Percentiles rank a stretch among this genome's conserved stretches.
Evolutionary conservation across 2,888 invertebrate genomes (phyloP).

Genomic region (Phrixothrix hirtus): DNA sequence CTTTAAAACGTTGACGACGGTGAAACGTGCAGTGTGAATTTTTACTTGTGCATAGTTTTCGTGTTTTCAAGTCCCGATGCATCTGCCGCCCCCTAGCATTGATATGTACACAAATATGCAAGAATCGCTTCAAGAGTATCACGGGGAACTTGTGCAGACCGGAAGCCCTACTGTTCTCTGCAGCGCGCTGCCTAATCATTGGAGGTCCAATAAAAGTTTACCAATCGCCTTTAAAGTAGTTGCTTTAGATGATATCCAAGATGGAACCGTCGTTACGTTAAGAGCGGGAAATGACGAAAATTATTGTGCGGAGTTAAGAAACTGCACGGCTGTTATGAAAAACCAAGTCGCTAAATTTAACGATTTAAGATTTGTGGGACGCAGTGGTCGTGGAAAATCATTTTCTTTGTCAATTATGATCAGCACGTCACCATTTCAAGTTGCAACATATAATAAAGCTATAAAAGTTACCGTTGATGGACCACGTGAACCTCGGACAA

Average conservation of each 20-base stretch:
- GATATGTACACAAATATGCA: conserved; percentile 76
- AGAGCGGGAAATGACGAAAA: conserved; percentile 98
- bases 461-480: conserved; percentile 99
- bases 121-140: conserved; percentile 82
- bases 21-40: conserved; percentile 35
- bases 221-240: conserved; percentile 97
- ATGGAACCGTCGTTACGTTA: conserved; percentile 92
- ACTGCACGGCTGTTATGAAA: conserved; percentile 93
- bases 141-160: conserved; percentile 91
- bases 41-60: conserved; percentile 27
- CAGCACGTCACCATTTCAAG: conserved; percentile 75
- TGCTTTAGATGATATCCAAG: conserved; percentile 88
- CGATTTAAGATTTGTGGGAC: conserved; percentile 95
- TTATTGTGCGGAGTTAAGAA: conserved; percentile 91
- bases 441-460: conserved; percentile 92
- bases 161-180: conserved; percentile 95
- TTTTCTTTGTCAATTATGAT: conserved; percentile 95
- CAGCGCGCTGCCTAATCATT: conserved; percentile 91
- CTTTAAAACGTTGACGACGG: conserved; percentile 31
- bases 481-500: conserved; percentile 94
- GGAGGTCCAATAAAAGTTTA: conserved; percentile 96
- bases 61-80: conserved; percentile 60
- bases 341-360: conserved; percentile 98
- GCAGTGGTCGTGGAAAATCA: conserved; percentile 95
- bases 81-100: conserved; percentile 71